Evolutionary conservation across 2,113 vertebrate genomes (phyloP).

Genomic region (Eurypyga helias): DNA sequence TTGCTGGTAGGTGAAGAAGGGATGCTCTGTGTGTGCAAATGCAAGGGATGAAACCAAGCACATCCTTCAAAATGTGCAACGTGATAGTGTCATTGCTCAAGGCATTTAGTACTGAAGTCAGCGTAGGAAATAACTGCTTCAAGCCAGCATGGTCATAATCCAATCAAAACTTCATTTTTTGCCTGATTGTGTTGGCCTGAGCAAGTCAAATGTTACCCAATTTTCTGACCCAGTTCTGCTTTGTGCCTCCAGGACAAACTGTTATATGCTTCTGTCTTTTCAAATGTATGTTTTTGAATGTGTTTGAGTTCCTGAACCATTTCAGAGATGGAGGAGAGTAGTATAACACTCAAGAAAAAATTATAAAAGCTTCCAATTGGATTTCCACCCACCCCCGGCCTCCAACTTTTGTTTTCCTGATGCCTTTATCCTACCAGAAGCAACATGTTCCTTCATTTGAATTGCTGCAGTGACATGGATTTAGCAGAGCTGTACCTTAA

Average conservation of each 20-base stretch:
- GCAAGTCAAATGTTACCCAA: conserved; percentile 36
- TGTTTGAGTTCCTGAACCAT: background rate
- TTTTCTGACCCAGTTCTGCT: conserved; percentile 58
- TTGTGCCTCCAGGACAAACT: conserved; percentile 39
- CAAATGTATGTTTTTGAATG: background rate
- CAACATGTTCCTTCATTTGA: background rate
- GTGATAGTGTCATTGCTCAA: background rate
- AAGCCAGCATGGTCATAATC: background rate
- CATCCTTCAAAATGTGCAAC: background rate
- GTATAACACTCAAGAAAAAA: background rate
- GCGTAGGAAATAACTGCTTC: background rate
- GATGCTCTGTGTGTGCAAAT: accelerated
- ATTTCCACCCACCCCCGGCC: too few relatives aligned
- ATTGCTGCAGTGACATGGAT: background rate
- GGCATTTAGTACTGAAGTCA: background rate
- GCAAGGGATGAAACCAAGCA: background rate
- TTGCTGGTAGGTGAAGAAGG: background rate
- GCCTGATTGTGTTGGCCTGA: conserved; percentile 38
- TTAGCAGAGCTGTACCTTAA: background rate
- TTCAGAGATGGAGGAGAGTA: background rate
- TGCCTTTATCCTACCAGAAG: background rate
- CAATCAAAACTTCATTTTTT: conserved; percentile 44
- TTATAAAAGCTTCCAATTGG: background rate
- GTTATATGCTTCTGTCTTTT: background rate
- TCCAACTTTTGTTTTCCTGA: background rate